Evolutionary conservation across 2,113 vertebrate genomes (phyloP).

Genomic region (Fregetta grallaria): DNA sequence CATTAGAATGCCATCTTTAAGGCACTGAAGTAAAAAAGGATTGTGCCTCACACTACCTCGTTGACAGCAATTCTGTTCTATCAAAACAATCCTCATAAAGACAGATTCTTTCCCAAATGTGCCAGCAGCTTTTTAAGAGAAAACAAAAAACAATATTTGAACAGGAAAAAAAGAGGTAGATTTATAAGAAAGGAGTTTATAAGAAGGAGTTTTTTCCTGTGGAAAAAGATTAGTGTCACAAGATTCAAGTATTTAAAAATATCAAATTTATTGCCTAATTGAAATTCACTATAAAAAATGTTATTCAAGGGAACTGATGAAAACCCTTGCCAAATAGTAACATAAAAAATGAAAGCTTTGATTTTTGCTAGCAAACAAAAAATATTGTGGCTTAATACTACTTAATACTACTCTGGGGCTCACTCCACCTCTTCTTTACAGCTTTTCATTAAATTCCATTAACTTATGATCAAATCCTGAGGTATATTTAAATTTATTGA

Average conservation of each 20-base stretch:
- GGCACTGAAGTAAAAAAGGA: background rate
- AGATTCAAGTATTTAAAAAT: constrained; percentile 3
- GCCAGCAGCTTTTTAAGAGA: background rate
- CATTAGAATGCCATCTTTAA: background rate
- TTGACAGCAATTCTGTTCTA: background rate
- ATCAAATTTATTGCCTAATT: background rate
- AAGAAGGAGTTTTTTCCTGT: background rate
- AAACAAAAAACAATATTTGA: background rate
- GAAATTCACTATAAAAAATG: background rate
- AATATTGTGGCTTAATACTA: background rate
- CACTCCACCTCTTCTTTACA: background rate
- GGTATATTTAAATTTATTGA: background rate
- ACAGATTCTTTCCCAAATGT: background rate
- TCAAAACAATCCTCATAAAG: background rate
- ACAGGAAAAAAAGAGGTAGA: background rate
- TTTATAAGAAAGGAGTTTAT: background rate
- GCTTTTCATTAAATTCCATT: constrained; percentile 3
- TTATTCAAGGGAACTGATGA: background rate
- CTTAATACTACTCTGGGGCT: background rate
- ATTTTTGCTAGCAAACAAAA: background rate
- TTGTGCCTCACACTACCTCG: background rate
- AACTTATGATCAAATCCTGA: background rate
- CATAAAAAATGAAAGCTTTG: background rate
- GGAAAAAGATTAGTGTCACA: background rate
- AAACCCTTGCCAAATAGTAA: background rate